These are phyloP conservation scores for Scaptomyza parva DNA, from an alignment of 2,888 invertebrate species.

Conservation along the genomic window DNA sequence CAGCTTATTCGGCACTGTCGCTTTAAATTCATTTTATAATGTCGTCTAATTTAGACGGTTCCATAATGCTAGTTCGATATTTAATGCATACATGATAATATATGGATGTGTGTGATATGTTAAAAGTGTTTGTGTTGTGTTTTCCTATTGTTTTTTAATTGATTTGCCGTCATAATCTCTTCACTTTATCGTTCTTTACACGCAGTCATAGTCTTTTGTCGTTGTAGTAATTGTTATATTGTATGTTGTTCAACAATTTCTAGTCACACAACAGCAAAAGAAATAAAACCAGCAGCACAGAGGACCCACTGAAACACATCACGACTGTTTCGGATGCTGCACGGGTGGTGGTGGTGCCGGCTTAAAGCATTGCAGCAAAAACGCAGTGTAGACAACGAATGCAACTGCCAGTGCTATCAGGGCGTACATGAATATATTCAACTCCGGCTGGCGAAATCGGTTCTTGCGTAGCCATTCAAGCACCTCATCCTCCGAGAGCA, in stretches of 20 bases:
- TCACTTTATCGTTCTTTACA: constrained; percentile 22
- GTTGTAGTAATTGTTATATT: constrained; percentile 37
- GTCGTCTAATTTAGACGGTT: constrained; percentile 78
- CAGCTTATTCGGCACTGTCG: constrained; percentile 52
- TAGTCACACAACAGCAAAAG: constrained; percentile 36
- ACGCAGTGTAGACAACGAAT: constrained; percentile 95
- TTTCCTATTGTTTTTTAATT: constrained; percentile 29
- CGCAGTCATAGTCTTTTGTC: constrained; percentile 32
- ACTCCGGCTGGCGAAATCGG: constrained; percentile 95
- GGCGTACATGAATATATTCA: constrained; percentile 97
- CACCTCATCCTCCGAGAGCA: constrained; percentile 93
- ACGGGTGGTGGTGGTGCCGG: constrained; percentile 88
- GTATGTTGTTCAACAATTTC: constrained; percentile 39
- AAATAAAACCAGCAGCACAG: constrained; percentile 41
- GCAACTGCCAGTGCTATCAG: constrained; percentile 93
- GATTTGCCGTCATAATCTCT: constrained; percentile 43
- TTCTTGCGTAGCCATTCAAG: constrained; percentile 97
- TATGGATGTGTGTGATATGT: constrained; percentile 15
- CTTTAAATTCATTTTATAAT: constrained; percentile 47
- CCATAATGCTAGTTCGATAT: constrained; percentile 54
- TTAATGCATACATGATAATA: constrained; percentile 40
- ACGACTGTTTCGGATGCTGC: constrained; percentile 84
- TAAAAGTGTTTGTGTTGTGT: constrained; percentile 24
- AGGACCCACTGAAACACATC: constrained; percentile 53
- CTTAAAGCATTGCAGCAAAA: constrained; percentile 95